phyloP scores from a whole-genome alignment of 37 sponge, comb jelly and placozoan genomes.

The Diacarnus erythraeanus region DNA sequence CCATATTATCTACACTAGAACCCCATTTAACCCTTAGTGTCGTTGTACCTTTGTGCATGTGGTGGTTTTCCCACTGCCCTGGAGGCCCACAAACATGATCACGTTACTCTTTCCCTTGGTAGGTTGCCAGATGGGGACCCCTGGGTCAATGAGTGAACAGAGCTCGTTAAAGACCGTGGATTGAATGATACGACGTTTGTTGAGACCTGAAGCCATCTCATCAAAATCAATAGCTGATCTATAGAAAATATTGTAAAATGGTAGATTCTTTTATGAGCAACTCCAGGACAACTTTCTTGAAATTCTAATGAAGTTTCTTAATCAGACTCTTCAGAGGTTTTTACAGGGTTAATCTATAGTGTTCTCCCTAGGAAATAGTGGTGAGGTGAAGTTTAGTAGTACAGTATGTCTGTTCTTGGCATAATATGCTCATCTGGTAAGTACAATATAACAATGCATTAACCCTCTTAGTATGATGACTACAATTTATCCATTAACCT shows the following conservation, averaged over 20 bases:
- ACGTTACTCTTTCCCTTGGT: constrained; percentile 86
- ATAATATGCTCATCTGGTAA: too few relatives aligned
- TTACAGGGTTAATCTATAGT: too few relatives aligned
- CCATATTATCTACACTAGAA: background rate
- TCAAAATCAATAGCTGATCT: constrained; percentile 89
- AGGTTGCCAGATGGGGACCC: constrained; percentile 91
- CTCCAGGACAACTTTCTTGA: too few relatives aligned
- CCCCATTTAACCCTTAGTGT: background rate
- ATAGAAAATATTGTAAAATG: background rate
- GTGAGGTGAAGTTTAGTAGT: too few relatives aligned
- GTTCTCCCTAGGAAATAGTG: too few relatives aligned
- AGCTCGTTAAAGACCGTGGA: constrained; percentile 96
- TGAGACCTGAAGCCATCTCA: constrained; percentile 96
- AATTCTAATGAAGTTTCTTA: too few relatives aligned
- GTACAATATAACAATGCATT: too few relatives aligned
- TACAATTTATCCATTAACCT: too few relatives aligned
- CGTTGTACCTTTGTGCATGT: constrained; percentile 90
- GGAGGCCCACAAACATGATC: constrained; percentile 98
- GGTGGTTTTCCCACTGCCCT: constrained; percentile 98
- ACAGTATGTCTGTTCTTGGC: too few relatives aligned
- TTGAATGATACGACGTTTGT: constrained; percentile 93
- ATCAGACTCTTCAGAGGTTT: too few relatives aligned
- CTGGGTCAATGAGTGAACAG: constrained; percentile 67
- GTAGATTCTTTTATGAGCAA: too few relatives aligned
- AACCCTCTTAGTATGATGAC: too few relatives aligned